These are phyloP conservation scores for Venustaconcha ellipsiformis DNA, from an alignment of 1,140 invertebrate genomes.

Conservation along the genomic window DNA sequence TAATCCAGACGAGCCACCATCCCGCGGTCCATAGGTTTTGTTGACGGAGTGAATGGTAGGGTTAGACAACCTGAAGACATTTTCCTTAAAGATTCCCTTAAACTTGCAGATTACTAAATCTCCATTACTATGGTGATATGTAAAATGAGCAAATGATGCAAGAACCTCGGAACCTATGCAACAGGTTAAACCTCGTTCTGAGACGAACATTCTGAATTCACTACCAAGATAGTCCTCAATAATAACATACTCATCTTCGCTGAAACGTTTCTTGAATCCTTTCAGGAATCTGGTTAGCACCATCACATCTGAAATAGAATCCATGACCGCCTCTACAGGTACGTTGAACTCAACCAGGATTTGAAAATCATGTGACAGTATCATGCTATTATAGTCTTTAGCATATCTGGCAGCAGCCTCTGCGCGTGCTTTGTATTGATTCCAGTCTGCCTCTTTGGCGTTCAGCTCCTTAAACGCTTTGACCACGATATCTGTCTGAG, in stretches of 20 bases:
- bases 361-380: not conserved
- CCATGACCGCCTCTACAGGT: slow-evolving; percentile 23
- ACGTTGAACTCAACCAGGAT: slow-evolving; percentile 11
- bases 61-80: slow-evolving; percentile 14
- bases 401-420: slow-evolving; percentile 3
- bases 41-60: slow-evolving; percentile 22
- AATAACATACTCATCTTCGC: slow-evolving; percentile 20
- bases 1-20: slow-evolving; percentile 17
- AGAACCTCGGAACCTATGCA: slow-evolving; percentile 3
- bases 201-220: slow-evolving; percentile 24
- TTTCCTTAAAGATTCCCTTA: slow-evolving; percentile 15
- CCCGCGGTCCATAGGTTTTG: slow-evolving; percentile 12
- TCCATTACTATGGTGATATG: slow-evolving; percentile 5
- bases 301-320: slow-evolving; percentile 28
- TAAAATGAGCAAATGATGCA: slow-evolving; percentile 25
- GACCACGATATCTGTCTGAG: slow-evolving; percentile 15
- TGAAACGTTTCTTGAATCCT: slow-evolving; percentile 21
- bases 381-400: slow-evolving; percentile 13
- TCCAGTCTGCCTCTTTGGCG: slow-evolving; percentile 7
- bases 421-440: slow-evolving; percentile 1
- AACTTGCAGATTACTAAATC: slow-evolving; percentile 24
- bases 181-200: not conserved
- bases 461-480: slow-evolving; percentile 12
- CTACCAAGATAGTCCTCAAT: slow-evolving; percentile 24
- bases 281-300: slow-evolving; percentile 20